Evolutionary conservation across 2,113 vertebrate species (phyloP).

Genomic region (Protomyctophum bolini): DNA sequence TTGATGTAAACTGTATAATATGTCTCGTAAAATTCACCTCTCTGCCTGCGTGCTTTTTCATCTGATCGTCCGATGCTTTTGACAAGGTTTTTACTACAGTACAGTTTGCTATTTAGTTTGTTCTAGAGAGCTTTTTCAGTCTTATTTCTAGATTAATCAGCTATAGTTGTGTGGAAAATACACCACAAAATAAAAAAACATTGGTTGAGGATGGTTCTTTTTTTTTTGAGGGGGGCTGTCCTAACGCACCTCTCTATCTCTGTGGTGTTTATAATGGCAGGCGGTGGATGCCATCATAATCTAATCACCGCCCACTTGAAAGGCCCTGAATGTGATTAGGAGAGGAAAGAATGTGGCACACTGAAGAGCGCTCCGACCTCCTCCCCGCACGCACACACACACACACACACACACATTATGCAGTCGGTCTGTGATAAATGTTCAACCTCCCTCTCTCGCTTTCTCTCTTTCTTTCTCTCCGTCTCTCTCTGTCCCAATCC

Average conservation of each 20-base stretch:
- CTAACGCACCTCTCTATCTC: slow-evolving; percentile 6
- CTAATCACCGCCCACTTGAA: slow-evolving; percentile 62
- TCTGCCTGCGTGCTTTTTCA: no score
- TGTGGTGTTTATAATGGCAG: slow-evolving; percentile 4
- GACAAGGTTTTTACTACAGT: no score
- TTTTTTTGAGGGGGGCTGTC: not conserved
- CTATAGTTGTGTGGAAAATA: no score
- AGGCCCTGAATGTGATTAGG: slow-evolving; percentile 56
- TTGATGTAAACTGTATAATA: no score
- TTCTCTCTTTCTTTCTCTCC: not conserved
- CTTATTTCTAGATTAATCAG: no score
- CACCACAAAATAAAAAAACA: no score
- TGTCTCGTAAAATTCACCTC: no score
- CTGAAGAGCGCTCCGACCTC: slow-evolving; percentile 11
- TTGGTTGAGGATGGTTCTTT: no score
- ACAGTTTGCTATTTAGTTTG: no score
- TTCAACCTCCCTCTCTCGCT: not conserved
- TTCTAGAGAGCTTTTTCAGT: no score
- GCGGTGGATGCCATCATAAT: slow-evolving; percentile 48
- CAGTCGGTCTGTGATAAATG: no score
- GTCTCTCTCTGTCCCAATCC: not conserved
- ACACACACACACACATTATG: slow-evolving; percentile 12
- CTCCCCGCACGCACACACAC: not conserved
- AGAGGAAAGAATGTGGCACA: slow-evolving; percentile 58
- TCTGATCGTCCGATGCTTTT: no score